phyloP scores from a whole-genome alignment of 2,113 vertebrate genomes.

The Pontoporia blainvillei region DNA sequence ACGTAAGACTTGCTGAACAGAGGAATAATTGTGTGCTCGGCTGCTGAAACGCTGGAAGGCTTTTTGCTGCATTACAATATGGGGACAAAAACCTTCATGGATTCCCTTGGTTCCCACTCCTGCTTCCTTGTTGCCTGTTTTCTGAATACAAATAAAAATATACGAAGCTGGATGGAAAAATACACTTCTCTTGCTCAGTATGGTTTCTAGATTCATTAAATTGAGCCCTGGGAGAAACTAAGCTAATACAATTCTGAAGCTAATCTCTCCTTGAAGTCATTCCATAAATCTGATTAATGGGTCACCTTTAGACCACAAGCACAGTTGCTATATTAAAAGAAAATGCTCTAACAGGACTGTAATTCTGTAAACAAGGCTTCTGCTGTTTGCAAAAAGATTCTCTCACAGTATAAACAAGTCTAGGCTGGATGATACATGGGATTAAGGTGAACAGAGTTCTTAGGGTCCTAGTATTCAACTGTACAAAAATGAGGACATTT shows the following conservation, averaged over 20 bases:
- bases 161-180: slow-evolving; percentile 45
- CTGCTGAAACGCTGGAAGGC: background rate
- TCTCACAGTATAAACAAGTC: slow-evolving; percentile 48
- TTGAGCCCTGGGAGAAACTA: slow-evolving; percentile 67
- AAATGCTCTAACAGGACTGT: slow-evolving; percentile 56
- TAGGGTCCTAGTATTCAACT: slow-evolving; percentile 15
- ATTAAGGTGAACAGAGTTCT: slow-evolving; percentile 41
- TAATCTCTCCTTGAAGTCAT: slow-evolving; percentile 63
- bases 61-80: background rate
- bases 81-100: background rate
- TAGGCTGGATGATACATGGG: slow-evolving; percentile 50
- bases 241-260: slow-evolving; percentile 49
- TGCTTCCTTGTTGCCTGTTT: background rate
- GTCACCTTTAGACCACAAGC: slow-evolving; percentile 59
- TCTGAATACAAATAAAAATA: slow-evolving; percentile 57
- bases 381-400: slow-evolving; percentile 38
- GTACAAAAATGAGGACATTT: slow-evolving; percentile 3
- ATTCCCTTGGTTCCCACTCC: background rate
- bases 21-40: background rate
- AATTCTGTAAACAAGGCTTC: slow-evolving; percentile 62
- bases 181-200: slow-evolving; percentile 44
- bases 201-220: slow-evolving; percentile 48
- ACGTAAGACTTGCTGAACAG: background rate
- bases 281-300: slow-evolving; percentile 66
- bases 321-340: slow-evolving; percentile 53